phyloP scores from a whole-genome alignment of 2,888 invertebrate genomes.

The Neoascia interrupta region DNA sequence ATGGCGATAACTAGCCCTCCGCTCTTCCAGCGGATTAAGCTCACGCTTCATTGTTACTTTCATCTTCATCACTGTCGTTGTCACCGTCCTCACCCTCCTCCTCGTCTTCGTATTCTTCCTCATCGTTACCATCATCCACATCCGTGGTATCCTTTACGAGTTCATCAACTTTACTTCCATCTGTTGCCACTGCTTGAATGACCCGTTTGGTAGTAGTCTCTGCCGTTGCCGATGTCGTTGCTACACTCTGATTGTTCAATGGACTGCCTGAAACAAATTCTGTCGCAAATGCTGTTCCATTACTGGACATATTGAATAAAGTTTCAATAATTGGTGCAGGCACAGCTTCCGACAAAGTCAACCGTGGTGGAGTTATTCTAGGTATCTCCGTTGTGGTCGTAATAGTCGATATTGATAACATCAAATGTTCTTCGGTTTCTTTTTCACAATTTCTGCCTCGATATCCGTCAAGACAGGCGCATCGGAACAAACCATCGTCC shows the following conservation, averaged over 20 bases:
- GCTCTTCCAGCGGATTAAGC: conserved; percentile 7
- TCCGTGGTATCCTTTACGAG: conserved; percentile 36
- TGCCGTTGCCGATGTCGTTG: neutral
- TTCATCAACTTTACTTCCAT: conserved; percentile 44
- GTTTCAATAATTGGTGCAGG: conserved; percentile 33
- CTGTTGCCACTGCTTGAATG: conserved; percentile 23
- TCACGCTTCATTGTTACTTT: conserved; percentile 52
- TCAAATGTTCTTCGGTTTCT: conserved; percentile 76
- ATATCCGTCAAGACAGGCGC: conserved; percentile 87
- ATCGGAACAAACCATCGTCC: conserved; percentile 88
- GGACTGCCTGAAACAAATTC: conserved; percentile 36
- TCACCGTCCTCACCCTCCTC: conserved; percentile 21
- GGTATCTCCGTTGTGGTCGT: conserved; percentile 75
- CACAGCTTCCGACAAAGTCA: conserved; percentile 2
- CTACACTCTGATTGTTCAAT: conserved; percentile 27
- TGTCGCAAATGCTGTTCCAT: conserved; percentile 9
- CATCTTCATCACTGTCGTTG: conserved; percentile 38
- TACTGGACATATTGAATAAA: conserved; percentile 12
- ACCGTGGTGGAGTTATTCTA: conserved; percentile 76
- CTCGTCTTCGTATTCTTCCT: conserved; percentile 13
- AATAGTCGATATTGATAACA: conserved; percentile 48
- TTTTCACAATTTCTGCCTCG: conserved; percentile 89
- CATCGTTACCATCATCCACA: conserved; percentile 10
- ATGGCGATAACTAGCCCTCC: conserved; percentile 26
- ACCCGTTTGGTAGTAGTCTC: conserved; percentile 12